Percentiles rank a stretch among this genome's conserved stretches.
Evolutionary conservation across 64 coral and sea anemone species (phyloP).

Genomic region (Actinia tenebrosa): DNA sequence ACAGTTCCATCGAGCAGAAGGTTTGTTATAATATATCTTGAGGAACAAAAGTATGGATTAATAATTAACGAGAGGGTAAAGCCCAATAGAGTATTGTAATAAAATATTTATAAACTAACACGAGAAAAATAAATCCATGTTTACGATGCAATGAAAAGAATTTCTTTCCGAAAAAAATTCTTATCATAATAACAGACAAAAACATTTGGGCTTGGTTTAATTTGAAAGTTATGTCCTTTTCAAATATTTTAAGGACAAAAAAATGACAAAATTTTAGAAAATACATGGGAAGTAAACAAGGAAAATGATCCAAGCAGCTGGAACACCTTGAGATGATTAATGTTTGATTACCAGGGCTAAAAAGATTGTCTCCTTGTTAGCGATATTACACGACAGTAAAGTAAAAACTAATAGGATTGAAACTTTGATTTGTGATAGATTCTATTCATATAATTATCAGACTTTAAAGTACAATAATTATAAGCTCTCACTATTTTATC

Average conservation of each 20-base stretch:
- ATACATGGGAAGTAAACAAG: background rate
- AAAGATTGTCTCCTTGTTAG: slow-evolving; percentile 11
- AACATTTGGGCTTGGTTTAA: too few species aligned
- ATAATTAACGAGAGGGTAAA: background rate
- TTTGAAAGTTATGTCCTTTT: background rate
- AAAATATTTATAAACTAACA: background rate
- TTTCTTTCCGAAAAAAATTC: background rate
- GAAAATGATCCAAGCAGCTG: background rate
- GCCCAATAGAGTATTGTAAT: background rate
- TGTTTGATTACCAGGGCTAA: background rate
- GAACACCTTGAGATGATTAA: background rate
- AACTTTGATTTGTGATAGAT: background rate
- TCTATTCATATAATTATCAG: background rate
- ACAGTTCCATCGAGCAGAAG: background rate
- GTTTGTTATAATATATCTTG: background rate
- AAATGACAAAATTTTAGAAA: background rate
- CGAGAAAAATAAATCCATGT: background rate
- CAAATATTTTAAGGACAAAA: background rate
- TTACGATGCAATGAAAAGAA: background rate
- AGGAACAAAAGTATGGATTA: background rate
- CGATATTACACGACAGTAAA: background rate
- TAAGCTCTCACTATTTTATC: background rate
- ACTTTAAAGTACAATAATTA: too few species aligned
- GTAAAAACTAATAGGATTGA: background rate
- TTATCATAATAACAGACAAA: background rate